phyloP scores from a whole-genome alignment of 2,888 invertebrate genomes.

The Lepidocyrtoides sp. region DNA sequence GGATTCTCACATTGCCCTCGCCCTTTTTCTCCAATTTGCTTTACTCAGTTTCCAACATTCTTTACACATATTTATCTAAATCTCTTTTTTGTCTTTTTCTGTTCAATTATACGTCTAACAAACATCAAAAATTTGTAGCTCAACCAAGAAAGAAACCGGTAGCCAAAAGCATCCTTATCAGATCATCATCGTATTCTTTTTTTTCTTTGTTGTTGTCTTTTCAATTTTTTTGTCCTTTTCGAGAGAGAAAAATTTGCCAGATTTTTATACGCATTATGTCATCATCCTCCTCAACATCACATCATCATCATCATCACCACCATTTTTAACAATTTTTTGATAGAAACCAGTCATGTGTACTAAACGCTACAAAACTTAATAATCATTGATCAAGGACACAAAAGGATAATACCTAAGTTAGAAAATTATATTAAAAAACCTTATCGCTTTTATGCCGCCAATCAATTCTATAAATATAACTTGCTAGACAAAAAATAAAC shows the following conservation, averaged over 20 bases:
- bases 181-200: neutral
- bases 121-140: neutral
- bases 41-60: neutral
- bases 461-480: slow-evolving; percentile 7
- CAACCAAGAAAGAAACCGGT: slow-evolving; percentile 7
- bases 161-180: slow-evolving; percentile 30
- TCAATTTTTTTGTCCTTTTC: slow-evolving; percentile 18
- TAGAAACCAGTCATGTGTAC: neutral
- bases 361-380: neutral
- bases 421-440: neutral
- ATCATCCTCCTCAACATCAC: slow-evolving; percentile 29
- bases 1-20: slow-evolving; percentile 19
- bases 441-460: neutral
- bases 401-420: slow-evolving; percentile 12
- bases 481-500: neutral
- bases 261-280: slow-evolving; percentile 39
- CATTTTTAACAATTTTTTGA: neutral
- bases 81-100: neutral
- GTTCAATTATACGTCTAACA: neutral
- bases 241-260: slow-evolving; percentile 11
- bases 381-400: slow-evolving; percentile 30
- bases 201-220: slow-evolving; percentile 23
- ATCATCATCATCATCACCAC: neutral
- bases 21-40: neutral
- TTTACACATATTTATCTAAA: too few species aligned